Evolutionary conservation across 1,140 invertebrate genomes (phyloP), one percentile per base, ranked within the genome.

Genomic region (Orchesella cincta): DNA sequence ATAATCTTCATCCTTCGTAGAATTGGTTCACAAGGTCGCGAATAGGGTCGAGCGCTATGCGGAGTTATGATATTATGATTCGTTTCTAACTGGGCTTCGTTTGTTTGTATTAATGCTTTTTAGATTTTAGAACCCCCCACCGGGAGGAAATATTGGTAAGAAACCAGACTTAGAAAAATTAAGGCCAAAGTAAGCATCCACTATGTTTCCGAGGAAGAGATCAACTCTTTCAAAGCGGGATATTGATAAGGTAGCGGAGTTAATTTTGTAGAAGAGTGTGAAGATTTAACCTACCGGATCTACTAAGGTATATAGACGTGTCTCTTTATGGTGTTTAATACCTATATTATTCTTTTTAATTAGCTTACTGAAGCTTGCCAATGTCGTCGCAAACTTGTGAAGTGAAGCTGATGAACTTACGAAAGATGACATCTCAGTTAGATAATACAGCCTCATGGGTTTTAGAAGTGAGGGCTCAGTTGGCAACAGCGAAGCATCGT

Each of bases 121-220:
- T 82, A 93, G 92, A 91, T 91, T 35, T 88, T 90, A 74, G 88
- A 92, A 85, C 89, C 91, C 84, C n/a, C n/a, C n/a, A n/a, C n/a
- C n/a, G n/a, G n/a, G n/a, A n/a, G 91, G 93, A 82, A 85, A 92
- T 36, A 80, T 85, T 20, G 84, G 84, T 34, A 88, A 87, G 82
- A 87, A 86, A 81, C 86, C 86, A 36, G 87, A 89, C 57, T 84
- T 91, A 80, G 88, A 90, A 82, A 85, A 84, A 26, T 83, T 90
- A 34, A 85, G 85, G 34, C 85, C n/a, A 87, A 78, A 86, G 82
- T 76, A 87, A 86, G 80, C 83, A 85, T 36, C 83, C n/a, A 84
- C 82, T 84, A 79, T 51, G 82, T 84, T 12, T 82, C 84, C 64
- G 83, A 82, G 20, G 86, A 88, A 75, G 85, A 86, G 70, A 84